Evolutionary conservation across 2,797 vertebrate species (phyloP), one percentile per base, ranked within the genome.

Genomic region (Enteromius mattozi): DNA sequence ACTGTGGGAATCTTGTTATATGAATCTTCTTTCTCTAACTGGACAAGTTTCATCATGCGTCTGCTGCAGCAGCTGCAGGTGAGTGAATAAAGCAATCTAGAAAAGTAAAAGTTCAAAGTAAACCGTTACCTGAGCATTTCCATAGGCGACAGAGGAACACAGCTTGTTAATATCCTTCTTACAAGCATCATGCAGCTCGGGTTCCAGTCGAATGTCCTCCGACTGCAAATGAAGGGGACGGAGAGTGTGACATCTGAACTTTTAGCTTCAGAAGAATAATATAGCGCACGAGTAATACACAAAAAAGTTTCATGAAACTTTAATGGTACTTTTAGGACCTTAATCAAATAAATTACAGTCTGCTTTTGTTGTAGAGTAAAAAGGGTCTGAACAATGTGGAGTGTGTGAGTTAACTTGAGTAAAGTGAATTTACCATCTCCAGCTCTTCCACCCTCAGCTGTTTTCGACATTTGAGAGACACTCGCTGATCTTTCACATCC

Each of bases 151-250:
- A 0, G 96, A 94, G 75, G 96, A 96, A 89, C 98, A 99, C 84
- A 96, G 92, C 81, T 90, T 94, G 86, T 87, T 94, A 90, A 99
- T 98, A 92, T 99, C 98, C 84, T 92, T 95, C 92, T 96, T 98
- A 85, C 98, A 99, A 17, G 96, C 96, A 68, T 97, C 96, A 3
- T 96, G 97, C 3, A 99, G 93, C 56, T 99, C 98, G n/a, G 98
- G 98, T 83, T 99, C 97, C 86, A 99, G 94, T 1, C 98, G 97
- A 90, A 99, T 98, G 90, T 99, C 98, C 87, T 99, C 98, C 0
- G 95, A 95, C 95, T 96, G 91, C 65, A 84, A 83, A 40, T 14
- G 0, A 71, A 78, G 4, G 65, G 21, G 19, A 81, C 24, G 40
- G 30, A 24, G 19, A 54, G 19, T 13, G 12, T 71, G 35, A 75